These are phyloP conservation scores for Brachionus angularis DNA, from an alignment of 1,140 invertebrate species.

Conservation along the genomic window DNA sequence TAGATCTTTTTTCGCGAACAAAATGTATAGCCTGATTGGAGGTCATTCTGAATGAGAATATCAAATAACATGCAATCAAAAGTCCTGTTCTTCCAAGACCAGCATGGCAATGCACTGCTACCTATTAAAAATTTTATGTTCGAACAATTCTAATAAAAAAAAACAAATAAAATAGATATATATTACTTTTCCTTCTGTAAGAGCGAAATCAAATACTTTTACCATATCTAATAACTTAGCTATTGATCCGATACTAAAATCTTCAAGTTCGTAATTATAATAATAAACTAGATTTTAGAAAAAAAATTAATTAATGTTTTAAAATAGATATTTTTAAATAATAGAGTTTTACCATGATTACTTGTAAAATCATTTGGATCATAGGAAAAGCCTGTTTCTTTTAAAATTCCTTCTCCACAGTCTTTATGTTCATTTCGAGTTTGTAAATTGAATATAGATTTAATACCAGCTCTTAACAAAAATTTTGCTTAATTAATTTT, in stretches of 20 bases:
- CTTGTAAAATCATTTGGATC: slow-evolving; percentile 76
- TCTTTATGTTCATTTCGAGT: slow-evolving; percentile 74
- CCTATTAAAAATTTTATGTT: slow-evolving; percentile 28
- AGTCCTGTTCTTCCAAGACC: slow-evolving; percentile 79
- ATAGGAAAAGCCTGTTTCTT: slow-evolving; percentile 71
- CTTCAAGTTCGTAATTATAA: slow-evolving; percentile 74
- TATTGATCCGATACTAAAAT: slow-evolving; percentile 74
- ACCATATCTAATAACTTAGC: slow-evolving; percentile 75
- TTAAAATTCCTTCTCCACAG: slow-evolving; percentile 67
- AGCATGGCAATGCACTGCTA: slow-evolving; percentile 81
- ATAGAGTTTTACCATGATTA: slow-evolving; percentile 67
- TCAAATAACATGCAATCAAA: slow-evolving; percentile 77
- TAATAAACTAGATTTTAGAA: slow-evolving; percentile 69
- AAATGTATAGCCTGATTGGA: slow-evolving; percentile 76
- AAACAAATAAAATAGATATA: slow-evolving; percentile 54
- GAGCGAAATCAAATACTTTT: slow-evolving; percentile 77
- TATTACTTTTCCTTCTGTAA: slow-evolving; percentile 75
- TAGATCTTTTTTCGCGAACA: slow-evolving; percentile 69
- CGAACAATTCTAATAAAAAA: background rate
- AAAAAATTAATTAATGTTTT: slow-evolving; percentile 29
- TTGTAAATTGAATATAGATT: slow-evolving; percentile 78
- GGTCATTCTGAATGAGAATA: slow-evolving; percentile 70
- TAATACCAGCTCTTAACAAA: slow-evolving; percentile 67
- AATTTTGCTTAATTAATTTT: background rate
- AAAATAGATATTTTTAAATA: background rate